Evolutionary conservation across 2,888 invertebrate species (phyloP).

Genomic region (Drosophila subsilvestris): DNA sequence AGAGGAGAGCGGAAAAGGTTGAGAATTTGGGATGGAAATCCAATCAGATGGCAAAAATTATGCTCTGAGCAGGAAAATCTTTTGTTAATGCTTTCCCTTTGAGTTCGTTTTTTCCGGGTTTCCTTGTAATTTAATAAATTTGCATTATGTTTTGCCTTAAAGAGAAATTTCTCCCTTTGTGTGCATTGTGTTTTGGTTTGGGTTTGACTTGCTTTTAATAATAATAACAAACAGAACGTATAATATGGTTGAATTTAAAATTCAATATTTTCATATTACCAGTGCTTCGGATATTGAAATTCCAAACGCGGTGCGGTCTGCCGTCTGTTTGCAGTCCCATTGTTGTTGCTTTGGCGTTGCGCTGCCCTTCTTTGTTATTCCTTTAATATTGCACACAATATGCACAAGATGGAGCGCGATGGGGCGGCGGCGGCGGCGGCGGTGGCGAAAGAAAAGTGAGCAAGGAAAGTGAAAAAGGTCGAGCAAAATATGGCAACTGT

Average conservation of each 20-base stretch:
- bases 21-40: conserved; percentile 37
- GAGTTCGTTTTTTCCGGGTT: conserved; percentile 16
- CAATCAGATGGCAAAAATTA: conserved; percentile 61
- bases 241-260: conserved; percentile 60
- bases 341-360: conserved; percentile 34
- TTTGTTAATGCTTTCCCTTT: conserved; percentile 55
- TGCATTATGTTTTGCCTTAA: conserved; percentile 58
- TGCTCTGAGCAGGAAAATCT: conserved; percentile 48
- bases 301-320: conserved; percentile 47
- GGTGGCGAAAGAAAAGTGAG: conserved; percentile 30
- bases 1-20: conserved; percentile 6
- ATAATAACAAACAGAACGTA: conserved; percentile 31
- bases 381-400: conserved; percentile 67
- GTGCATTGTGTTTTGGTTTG: background rate
- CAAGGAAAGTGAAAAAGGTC: conserved; percentile 52
- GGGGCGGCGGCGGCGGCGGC: background rate
- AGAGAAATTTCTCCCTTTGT: conserved; percentile 34
- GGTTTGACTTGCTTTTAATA: conserved; percentile 23
- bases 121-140: conserved; percentile 67
- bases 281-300: conserved; percentile 57
- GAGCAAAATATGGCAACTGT: conserved; percentile 68
- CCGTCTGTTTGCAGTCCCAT: conserved; percentile 56
- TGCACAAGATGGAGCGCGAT: conserved; percentile 43
- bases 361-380: conserved; percentile 54
- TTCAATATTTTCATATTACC: conserved; percentile 75